Conservation (phyloP, 2,888 invertebrate species). For the Callosobruchus maculatus region DNA sequence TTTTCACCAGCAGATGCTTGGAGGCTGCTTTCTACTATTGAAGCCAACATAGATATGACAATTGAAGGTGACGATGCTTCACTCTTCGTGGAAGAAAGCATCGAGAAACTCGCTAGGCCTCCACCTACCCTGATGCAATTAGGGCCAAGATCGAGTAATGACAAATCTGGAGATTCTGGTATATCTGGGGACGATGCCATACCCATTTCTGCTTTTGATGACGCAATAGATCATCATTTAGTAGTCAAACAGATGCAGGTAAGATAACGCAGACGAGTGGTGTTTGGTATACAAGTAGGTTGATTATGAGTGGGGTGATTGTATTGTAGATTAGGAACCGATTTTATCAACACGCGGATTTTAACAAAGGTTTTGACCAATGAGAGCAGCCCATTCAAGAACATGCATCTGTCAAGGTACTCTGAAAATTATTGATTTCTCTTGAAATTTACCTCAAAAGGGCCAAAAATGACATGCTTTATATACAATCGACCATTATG, state of each 20-base stretch:
- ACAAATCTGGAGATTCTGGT: slow-evolving; percentile 80
- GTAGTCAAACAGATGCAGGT: neutral
- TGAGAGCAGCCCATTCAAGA: no score
- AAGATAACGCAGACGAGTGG: no score
- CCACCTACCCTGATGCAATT: slow-evolving; percentile 50
- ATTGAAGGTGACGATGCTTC: slow-evolving; percentile 40
- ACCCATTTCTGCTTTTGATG: slow-evolving; percentile 53
- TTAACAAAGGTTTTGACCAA: no score
- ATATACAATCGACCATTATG: no score
- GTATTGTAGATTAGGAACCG: no score
- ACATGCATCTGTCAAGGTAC: no score
- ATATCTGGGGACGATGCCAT: slow-evolving; percentile 74
- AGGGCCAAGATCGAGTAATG: slow-evolving; percentile 53
- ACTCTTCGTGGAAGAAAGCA: slow-evolving; percentile 53
- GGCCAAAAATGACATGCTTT: no score
- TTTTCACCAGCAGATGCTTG: slow-evolving; percentile 84
- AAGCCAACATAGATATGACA: slow-evolving; percentile 44
- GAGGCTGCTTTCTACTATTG: slow-evolving; percentile 66
- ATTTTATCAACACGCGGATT: no score
- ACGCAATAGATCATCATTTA: slow-evolving; percentile 28
- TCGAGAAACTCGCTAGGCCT: slow-evolving; percentile 54
- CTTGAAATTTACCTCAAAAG: no score
- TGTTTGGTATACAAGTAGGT: no score
- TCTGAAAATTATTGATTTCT: no score
- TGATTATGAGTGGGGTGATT: no score